Evolutionary conservation across 2,113 vertebrate species (phyloP).

Genomic region (Ornithorhynchus anatinus): DNA sequence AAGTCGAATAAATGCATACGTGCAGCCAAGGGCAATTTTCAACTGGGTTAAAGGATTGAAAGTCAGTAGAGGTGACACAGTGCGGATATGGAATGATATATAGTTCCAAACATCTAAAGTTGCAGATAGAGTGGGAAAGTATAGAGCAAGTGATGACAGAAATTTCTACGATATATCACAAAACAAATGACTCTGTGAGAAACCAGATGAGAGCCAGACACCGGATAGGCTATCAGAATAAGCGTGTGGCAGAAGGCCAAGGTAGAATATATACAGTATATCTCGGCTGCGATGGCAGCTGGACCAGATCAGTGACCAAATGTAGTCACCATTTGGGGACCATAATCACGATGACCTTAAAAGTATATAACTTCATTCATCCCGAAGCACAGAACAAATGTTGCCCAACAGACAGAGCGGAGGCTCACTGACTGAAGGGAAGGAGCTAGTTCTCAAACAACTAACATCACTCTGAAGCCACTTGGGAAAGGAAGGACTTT

Average conservation of each 20-base stretch:
- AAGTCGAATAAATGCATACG: not conserved
- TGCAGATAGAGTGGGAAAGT: slow-evolving; percentile 6
- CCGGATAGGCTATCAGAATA: not conserved
- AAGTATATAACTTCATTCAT: not conserved
- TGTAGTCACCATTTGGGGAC: not conserved
- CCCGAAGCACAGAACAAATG: not conserved
- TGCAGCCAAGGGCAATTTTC: not conserved
- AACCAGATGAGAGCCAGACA: slow-evolving; percentile 25
- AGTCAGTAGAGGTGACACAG: not conserved
- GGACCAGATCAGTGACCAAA: not conserved
- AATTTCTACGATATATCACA: not conserved
- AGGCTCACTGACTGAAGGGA: not conserved
- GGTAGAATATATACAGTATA: not conserved
- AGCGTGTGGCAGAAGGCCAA: not conserved
- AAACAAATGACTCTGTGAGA: slow-evolving; percentile 19
- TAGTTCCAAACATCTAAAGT: not conserved
- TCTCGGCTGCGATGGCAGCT: not conserved
- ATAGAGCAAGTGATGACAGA: not conserved
- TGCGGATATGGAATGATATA: not conserved
- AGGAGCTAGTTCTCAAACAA: not conserved
- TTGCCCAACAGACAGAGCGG: not conserved
- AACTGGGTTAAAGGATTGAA: not conserved
- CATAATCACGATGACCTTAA: not conserved
- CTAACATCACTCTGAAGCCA: not conserved
- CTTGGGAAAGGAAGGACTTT: slow-evolving; percentile 34